Conservation (phyloP, 2,888 invertebrate species). For the Barypeithes pellucidus region DNA sequence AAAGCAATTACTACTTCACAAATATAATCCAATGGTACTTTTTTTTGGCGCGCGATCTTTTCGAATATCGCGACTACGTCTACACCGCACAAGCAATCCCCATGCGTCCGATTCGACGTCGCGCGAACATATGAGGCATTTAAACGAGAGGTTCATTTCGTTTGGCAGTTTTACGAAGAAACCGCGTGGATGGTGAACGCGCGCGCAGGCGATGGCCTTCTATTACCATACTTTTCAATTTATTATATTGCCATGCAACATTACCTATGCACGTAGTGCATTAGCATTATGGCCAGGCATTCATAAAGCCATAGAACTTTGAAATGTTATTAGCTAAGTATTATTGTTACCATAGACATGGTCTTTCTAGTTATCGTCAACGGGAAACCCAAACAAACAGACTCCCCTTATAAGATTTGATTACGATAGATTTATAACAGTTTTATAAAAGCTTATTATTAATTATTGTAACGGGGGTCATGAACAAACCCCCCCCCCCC, state of each 20-base stretch:
- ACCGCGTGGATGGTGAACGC: slow-evolving; percentile 38
- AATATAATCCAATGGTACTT: neutral
- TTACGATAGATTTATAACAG: no score
- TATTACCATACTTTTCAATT: neutral
- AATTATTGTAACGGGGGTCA: no score
- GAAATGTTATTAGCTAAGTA: no score
- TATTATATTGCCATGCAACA: neutral
- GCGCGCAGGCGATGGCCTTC: slow-evolving; percentile 17
- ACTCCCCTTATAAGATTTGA: no score
- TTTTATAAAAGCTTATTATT: no score
- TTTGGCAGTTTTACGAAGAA: slow-evolving; percentile 25
- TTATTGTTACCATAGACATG: no score
- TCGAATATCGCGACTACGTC: neutral
- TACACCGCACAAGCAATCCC: neutral
- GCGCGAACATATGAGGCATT: slow-evolving; percentile 38
- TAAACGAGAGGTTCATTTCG: slow-evolving; percentile 27
- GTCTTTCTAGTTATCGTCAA: no score
- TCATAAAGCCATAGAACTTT: no score
- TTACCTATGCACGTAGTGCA: no score
- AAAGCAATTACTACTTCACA: neutral
- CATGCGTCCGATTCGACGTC: slow-evolving; percentile 20
- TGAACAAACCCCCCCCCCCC: no score
- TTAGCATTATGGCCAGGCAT: no score
- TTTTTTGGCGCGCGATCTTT: slow-evolving; percentile 41
- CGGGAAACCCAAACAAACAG: no score